These are phyloP conservation scores for Nephrotoma appendiculata DNA, from an alignment of 2,888 invertebrate genomes.

Conservation along the genomic window DNA sequence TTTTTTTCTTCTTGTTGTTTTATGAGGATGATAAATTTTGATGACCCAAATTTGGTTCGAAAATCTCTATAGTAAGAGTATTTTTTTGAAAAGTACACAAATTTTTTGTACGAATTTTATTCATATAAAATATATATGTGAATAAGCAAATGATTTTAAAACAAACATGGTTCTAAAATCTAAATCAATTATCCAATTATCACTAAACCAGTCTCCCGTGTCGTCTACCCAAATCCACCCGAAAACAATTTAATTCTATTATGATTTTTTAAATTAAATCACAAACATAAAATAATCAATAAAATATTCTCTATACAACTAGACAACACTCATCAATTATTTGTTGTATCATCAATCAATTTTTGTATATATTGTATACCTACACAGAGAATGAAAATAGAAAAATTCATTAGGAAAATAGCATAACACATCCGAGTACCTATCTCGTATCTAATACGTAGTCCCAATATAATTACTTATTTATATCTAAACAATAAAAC, in stretches of 20 bases:
- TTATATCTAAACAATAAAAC: background rate
- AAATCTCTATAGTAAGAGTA: background rate
- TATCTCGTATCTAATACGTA: background rate
- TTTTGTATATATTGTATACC: background rate
- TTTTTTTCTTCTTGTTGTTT: background rate
- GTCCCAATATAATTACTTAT: background rate
- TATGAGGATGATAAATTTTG: background rate
- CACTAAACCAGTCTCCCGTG: background rate
- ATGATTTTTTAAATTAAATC: background rate
- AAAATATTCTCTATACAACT: background rate
- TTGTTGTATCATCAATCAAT: background rate
- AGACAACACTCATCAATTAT: background rate
- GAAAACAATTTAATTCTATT: background rate
- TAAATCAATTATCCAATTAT: background rate
- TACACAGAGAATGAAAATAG: background rate
- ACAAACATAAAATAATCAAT: background rate
- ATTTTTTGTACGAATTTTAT: background rate
- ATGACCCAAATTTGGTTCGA: background rate
- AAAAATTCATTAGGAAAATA: background rate
- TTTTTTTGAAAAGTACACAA: background rate
- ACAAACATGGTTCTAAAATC: background rate
- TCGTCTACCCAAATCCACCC: background rate
- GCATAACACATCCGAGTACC: background rate
- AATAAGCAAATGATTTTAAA: background rate
- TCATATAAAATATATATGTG: background rate